Conservation (phyloP, 1,140 invertebrate genomes). For the Chironomus striatipennis region DNA sequence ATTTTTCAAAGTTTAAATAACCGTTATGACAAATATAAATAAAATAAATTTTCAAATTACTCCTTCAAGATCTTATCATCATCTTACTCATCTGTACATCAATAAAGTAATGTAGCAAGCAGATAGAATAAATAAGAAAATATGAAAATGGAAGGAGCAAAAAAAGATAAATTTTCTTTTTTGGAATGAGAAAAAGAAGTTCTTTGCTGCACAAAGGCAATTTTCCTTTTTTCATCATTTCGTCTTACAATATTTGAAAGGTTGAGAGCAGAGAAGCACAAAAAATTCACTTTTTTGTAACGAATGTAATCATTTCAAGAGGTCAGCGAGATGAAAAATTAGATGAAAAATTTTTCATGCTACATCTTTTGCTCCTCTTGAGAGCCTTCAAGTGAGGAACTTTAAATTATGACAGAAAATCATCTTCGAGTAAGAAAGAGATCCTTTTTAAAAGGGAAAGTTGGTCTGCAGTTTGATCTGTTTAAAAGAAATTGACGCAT, state of each 20-base stretch:
- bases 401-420: background rate
- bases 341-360: slow-evolving; percentile 9
- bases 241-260: background rate
- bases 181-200: too few relatives aligned
- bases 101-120: too few relatives aligned
- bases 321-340: slow-evolving; percentile 12
- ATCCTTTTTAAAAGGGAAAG: too few relatives aligned
- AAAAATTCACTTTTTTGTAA: slow-evolving; percentile 3
- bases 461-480: too few relatives aligned
- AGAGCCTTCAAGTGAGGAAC: background rate
- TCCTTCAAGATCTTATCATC: too few relatives aligned
- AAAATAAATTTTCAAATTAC: too few relatives aligned
- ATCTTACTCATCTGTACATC: too few relatives aligned
- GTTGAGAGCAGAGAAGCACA: background rate
- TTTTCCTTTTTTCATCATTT: background rate
- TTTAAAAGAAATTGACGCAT: too few relatives aligned
- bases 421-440: too few relatives aligned
- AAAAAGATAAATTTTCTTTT: background rate
- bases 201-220: slow-evolving; percentile 1
- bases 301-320: slow-evolving; percentile 8
- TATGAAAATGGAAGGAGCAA: background rate
- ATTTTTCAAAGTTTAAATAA: too few relatives aligned
- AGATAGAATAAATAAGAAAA: background rate
- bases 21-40: too few relatives aligned
- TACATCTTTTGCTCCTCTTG: background rate